Base-by-base conservation (phyloP, 1,140 invertebrate species). In the Zeugodacus cucurbitae region DNA sequence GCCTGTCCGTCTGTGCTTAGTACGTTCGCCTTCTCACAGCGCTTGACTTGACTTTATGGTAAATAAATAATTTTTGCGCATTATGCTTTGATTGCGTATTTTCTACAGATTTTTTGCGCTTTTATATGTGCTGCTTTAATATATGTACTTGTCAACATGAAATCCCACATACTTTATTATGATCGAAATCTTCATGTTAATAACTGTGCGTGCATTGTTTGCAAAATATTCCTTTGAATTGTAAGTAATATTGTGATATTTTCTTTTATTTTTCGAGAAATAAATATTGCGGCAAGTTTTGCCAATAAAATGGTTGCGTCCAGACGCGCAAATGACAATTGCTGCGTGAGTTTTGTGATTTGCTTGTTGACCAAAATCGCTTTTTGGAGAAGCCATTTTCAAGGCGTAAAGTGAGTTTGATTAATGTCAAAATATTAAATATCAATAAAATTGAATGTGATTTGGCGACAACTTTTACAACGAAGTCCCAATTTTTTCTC, bases 61-160 rank as follows among this genome's bases (percentile, higher is more conserved):
- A 74, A 74, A 74, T 74, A 74, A 41, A 74, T 74, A 74, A 74
- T 74, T 74, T 74, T 74, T 41, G 67, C 67, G 37, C 20, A 74
- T 74, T 74, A 74, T 74, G 67, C 34, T 74, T 74, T 74, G 67
- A 74, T 74, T 74, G 67, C 67, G 22, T 22, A 6, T 74, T 74
- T 74, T 37, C 32, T 74, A 8, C 11, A 0, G 6, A n/a, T 26
- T 62, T 62, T 62, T 62, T 62, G 0, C 5, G 7, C 0, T 62
- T 59, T 26, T n/a, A 7, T 62, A 62, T 62, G 58, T 62, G 58
- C 26, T 2, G 58, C 58, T 62, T 22, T 62, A 62, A 22, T 26
- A 62, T n/a, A 62, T 62, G 6, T 62, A 62, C 22, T 62, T 62
- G 58, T 62, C 58, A 62, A 62, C 22, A 62, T 62, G 5, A 32